phyloP scores from a whole-genome alignment of 2,888 invertebrate genomes.

The Esperia sulphurella region DNA sequence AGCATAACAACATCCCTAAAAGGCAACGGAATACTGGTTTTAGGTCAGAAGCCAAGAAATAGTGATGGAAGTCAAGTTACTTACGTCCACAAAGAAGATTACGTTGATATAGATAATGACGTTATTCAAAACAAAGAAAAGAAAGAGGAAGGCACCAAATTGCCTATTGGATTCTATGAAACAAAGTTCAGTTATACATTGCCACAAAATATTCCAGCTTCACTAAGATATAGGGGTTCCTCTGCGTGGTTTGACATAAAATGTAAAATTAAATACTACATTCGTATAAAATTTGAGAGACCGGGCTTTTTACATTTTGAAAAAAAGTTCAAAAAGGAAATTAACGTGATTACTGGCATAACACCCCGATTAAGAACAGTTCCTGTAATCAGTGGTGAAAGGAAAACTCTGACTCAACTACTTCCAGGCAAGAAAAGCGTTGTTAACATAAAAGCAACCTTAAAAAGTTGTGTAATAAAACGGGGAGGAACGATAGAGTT shows the following conservation, averaged over 20 bases:
- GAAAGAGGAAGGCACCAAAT: constrained; percentile 6
- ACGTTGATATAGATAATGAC: constrained; percentile 21
- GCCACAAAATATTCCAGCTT: constrained; percentile 29
- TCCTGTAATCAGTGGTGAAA: constrained; percentile 26
- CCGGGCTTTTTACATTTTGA: constrained; percentile 28
- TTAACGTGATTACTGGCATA: constrained; percentile 29
- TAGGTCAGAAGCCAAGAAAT: background rate
- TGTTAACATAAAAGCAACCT: constrained; percentile 29
- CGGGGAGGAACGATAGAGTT: constrained; percentile 28
- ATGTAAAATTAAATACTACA: constrained; percentile 32
- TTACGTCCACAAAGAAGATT: constrained; percentile 16
- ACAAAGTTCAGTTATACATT: constrained; percentile 29
- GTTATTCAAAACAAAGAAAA: background rate
- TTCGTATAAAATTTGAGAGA: constrained; percentile 35
- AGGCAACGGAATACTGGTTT: constrained; percentile 18
- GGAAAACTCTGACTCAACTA: constrained; percentile 29
- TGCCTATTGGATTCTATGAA: constrained; percentile 26
- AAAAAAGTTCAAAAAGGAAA: constrained; percentile 32
- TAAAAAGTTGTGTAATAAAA: constrained; percentile 25
- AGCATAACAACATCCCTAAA: constrained; percentile 23
- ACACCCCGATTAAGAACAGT: constrained; percentile 25
- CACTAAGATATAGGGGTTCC: constrained; percentile 16
- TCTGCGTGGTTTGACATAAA: constrained; percentile 14
- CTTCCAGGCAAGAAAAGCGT: constrained; percentile 27
- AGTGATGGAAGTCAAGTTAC: background rate